A percentile compares a stretch with the other conserved stretches of the same genome.
These are phyloP conservation scores for Mechanitis messenoides DNA, from an alignment of 2,888 invertebrate genomes.

Conservation along the genomic window DNA sequence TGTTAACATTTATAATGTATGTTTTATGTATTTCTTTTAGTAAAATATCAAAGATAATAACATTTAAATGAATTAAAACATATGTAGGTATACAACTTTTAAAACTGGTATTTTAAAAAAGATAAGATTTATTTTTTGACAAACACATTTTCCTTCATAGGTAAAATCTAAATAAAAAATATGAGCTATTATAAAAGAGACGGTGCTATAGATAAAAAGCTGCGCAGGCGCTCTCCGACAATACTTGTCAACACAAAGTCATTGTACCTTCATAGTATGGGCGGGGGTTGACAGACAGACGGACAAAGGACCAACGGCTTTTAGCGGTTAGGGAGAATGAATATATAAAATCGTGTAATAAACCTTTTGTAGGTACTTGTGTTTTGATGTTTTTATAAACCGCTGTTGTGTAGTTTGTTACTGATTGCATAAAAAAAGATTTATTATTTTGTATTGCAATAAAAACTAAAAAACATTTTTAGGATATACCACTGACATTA, in stretches of 20 bases:
- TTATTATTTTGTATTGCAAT: neutral
- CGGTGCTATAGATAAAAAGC: conserved; percentile 25
- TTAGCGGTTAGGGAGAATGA: conserved; percentile 25
- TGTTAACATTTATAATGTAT: conserved; percentile 14
- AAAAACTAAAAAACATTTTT: neutral
- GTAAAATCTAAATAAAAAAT: conserved; percentile 19
- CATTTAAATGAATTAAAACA: conserved; percentile 6
- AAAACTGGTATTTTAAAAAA: neutral
- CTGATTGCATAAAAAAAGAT: conserved; percentile 1
- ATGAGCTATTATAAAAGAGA: conserved; percentile 18
- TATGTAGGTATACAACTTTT: neutral
- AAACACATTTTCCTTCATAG: neutral
- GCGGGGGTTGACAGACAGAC: conserved; percentile 45
- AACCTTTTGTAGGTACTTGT: conserved; percentile 12
- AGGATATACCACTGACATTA: neutral
- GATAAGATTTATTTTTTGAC: neutral
- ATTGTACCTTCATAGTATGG: conserved; percentile 29
- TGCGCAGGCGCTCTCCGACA: conserved; percentile 39
- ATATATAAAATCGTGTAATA: conserved; percentile 10
- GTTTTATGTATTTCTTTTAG: conserved; percentile 3
- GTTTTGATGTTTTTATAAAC: conserved; percentile 14
- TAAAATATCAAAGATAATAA: neutral
- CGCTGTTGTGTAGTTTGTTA: neutral
- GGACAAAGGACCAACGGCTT: conserved; percentile 47
- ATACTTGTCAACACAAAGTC: conserved; percentile 60